phyloP scores from a whole-genome alignment of 2,888 invertebrate genomes.

The Rambutsinella grinnellia region DNA sequence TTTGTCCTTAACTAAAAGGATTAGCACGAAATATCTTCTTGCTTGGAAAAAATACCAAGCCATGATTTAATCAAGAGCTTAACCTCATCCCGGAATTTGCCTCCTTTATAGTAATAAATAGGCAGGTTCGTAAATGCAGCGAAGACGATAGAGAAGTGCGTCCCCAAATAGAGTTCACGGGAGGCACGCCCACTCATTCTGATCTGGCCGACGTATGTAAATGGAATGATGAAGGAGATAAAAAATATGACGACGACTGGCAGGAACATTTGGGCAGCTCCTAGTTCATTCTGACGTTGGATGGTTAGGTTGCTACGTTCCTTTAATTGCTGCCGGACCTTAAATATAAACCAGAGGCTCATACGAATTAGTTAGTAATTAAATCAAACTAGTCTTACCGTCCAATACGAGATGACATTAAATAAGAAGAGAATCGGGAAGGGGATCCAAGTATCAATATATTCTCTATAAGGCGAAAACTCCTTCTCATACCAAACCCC shows the following conservation, averaged over 20 bases:
- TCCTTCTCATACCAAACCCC: not conserved
- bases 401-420: not conserved
- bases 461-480: not conserved
- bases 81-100: conserved; percentile 26
- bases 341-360: conserved; percentile 3
- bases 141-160: conserved; percentile 2
- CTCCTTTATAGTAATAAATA: conserved; percentile 16
- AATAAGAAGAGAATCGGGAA: conserved; percentile 21
- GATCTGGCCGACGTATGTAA: not conserved
- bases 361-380: not conserved
- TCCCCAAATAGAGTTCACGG: conserved; percentile 10
- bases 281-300: conserved; percentile 9
- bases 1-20: conserved; percentile 3
- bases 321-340: not conserved
- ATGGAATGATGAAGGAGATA: conserved; percentile 7
- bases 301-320: not conserved
- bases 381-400: conserved; percentile 1
- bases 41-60: too few species aligned
- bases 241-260: conserved; percentile 20
- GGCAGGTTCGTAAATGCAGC: conserved; percentile 21
- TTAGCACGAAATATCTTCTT: too few species aligned
- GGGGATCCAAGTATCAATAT: conserved; percentile 25
- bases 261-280: conserved; percentile 30
- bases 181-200: not conserved
- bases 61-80: too few species aligned